A percentile compares a stretch with the other conserved stretches of the same genome.
phyloP scores from a whole-genome alignment of 2,113 vertebrate species.

The Garra rufa region DNA sequence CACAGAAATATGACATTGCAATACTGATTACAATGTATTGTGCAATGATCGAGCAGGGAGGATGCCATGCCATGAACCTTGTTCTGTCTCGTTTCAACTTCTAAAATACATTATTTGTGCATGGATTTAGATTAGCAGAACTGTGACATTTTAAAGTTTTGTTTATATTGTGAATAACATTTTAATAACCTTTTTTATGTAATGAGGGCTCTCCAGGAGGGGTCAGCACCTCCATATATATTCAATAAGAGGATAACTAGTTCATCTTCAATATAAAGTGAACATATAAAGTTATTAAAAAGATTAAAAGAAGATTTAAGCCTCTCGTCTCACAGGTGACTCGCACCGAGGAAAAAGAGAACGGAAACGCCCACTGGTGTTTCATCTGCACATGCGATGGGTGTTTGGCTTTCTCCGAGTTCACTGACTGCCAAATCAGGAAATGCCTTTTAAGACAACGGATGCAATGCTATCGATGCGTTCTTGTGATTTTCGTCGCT shows the following conservation, averaged over 20 bases:
- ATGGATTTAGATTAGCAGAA: not conserved
- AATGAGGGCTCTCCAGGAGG: slow-evolving; percentile 1
- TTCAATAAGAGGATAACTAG: not conserved
- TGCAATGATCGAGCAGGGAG: not conserved
- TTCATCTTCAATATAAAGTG: too few species aligned
- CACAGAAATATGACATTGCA: not conserved
- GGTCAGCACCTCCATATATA: not conserved
- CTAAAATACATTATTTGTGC: not conserved
- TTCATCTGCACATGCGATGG: not conserved
- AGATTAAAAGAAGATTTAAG: not conserved
- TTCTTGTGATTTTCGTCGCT: not conserved
- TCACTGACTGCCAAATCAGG: slow-evolving; percentile 18
- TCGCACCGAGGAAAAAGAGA: not conserved
- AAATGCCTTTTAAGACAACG: not conserved
- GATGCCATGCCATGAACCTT: not conserved
- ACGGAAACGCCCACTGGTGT: not conserved
- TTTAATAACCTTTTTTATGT: not conserved
- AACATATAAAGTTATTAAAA: not conserved
- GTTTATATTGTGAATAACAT: not conserved
- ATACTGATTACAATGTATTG: not conserved
- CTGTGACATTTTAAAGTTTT: not conserved
- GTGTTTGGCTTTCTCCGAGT: not conserved
- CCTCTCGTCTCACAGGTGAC: not conserved
- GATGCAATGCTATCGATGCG: not conserved
- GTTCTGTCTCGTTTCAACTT: not conserved